Evolutionary conservation across 2,888 invertebrate genomes (phyloP), one percentile per base, ranked within the genome.

Genomic region (Latrodectus hesperus): DNA sequence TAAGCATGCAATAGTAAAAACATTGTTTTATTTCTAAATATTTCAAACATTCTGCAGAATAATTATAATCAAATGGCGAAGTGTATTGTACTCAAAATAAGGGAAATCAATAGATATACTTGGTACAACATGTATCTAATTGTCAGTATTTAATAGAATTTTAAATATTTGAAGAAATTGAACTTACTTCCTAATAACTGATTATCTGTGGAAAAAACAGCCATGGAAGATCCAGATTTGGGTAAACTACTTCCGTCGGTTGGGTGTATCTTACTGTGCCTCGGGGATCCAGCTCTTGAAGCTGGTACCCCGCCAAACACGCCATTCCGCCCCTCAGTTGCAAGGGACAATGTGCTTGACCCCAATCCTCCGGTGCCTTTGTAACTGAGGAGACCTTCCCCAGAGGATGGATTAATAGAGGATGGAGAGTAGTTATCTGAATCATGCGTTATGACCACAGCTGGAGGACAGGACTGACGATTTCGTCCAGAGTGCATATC

Each of bases 371-470:
- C 75, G 67, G 67, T 17, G 12, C 64, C 64, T 68, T 85, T 85
- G 67, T 79, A 79, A 49, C 51, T 74, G 16, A 77, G 55, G 6
- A 85, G 85, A 9, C 85, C 79, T 60, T 85, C 87, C 0, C 82
- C 87, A 1, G 78, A 52, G 6, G 87, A 72, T 16, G 82, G 78
- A 51, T 83, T 88, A 49, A 83, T 78, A 16, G 81, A 77, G 16
- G 77, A 51, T 9, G 76, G 68, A 38, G 85, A 67, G 79, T 55
- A 88, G 16, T 49, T 85, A 60, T 89, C 89, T 12, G 89, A 78
- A 53, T 89, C 89, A 22, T 89, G 84, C 4, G 89, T 89, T 75
- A 89, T 89, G 70, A 89, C 89, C 60, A 89, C 89, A 16, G 89
- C 85, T 22, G 88, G 88, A 53, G 89, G 89, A 64, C 84, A 82